These are phyloP conservation scores for Ailurus styani DNA, from an alignment of 2,113 vertebrate species.

Conservation along the genomic window DNA sequence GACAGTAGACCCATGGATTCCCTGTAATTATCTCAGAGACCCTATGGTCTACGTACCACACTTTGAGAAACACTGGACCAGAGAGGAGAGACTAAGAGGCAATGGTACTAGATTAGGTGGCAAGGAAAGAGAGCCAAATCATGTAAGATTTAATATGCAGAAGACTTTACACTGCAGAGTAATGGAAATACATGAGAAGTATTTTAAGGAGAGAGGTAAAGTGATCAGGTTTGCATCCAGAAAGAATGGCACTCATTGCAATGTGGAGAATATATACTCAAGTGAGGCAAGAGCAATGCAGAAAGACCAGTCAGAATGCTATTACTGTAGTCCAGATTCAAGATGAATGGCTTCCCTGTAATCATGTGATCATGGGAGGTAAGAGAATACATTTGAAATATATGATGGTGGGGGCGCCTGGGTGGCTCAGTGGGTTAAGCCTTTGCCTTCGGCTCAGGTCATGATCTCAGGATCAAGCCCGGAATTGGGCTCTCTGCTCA, in stretches of 20 bases:
- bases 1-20: background rate
- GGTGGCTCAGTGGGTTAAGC: no score
- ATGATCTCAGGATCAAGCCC: no score
- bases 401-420: background rate
- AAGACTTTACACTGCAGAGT: background rate
- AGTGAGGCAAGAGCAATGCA: background rate
- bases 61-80: background rate
- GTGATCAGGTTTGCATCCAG: background rate
- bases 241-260: background rate
- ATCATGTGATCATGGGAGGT: background rate
- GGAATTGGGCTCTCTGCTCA: no score
- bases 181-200: background rate
- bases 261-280: background rate
- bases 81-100: background rate
- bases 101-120: background rate
- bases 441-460: no score
- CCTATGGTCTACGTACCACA: background rate
- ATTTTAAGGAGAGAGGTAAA: background rate
- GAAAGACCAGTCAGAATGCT: background rate
- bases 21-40: background rate
- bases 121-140: background rate
- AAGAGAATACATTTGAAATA: background rate
- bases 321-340: background rate
- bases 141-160: background rate
- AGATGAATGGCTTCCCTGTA: background rate